Conservation (phyloP, 2,888 invertebrate genomes). For the Orchestes rusci region DNA sequence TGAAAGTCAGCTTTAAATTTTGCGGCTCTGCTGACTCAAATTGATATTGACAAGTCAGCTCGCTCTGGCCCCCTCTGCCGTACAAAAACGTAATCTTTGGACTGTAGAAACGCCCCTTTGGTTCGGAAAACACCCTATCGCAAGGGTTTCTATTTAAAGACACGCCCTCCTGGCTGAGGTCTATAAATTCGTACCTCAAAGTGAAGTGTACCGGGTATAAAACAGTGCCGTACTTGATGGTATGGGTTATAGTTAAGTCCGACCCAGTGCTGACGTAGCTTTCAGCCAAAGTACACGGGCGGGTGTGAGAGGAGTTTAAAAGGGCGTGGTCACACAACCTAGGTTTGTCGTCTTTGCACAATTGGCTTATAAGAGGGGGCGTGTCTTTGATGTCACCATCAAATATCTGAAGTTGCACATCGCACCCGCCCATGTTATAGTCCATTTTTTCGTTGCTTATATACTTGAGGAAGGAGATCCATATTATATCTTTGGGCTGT, state of each 20-base stretch:
- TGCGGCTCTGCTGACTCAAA: slow-evolving; percentile 66
- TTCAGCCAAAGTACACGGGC: slow-evolving; percentile 67
- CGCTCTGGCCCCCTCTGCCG: slow-evolving; percentile 71
- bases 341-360: slow-evolving; percentile 70
- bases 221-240: slow-evolving; percentile 69
- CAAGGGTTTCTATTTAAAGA: slow-evolving; percentile 57
- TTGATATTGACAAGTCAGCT: slow-evolving; percentile 66
- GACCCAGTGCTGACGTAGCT: slow-evolving; percentile 71
- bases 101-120: slow-evolving; percentile 55
- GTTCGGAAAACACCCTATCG: slow-evolving; percentile 53
- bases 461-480: slow-evolving; percentile 79
- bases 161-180: slow-evolving; percentile 60
- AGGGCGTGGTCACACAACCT: slow-evolving; percentile 68
- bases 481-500: slow-evolving; percentile 67
- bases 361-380: slow-evolving; percentile 62
- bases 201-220: slow-evolving; percentile 71
- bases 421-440: slow-evolving; percentile 64
- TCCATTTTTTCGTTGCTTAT: slow-evolving; percentile 52
- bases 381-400: slow-evolving; percentile 55
- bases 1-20: slow-evolving; percentile 61
- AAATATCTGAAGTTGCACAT: slow-evolving; percentile 64
- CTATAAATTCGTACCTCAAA: slow-evolving; percentile 77
- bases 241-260: slow-evolving; percentile 70
- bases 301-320: slow-evolving; percentile 59
- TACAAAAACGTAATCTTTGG: slow-evolving; percentile 76